Evolutionary conservation across 1,140 invertebrate genomes (phyloP).

Genomic region (Brachionus sp.): DNA sequence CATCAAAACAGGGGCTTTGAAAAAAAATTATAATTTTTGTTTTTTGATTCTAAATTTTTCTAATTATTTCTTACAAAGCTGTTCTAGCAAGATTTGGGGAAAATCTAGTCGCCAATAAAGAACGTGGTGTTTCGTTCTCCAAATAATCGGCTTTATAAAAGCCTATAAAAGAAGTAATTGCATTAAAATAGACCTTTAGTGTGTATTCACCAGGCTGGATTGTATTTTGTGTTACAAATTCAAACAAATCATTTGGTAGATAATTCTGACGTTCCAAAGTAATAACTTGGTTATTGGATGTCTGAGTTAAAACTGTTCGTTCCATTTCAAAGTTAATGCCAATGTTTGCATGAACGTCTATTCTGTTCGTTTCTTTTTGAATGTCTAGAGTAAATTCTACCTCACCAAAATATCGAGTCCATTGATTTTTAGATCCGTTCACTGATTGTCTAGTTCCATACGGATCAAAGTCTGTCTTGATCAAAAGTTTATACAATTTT

Average conservation of each 20-base stretch:
- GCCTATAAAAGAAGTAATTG: slow-evolving; percentile 5
- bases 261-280: background rate
- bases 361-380: slow-evolving; percentile 4
- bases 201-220: background rate
- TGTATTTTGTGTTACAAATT: background rate
- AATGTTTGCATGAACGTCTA: background rate
- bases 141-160: slow-evolving; percentile 37
- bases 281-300: background rate
- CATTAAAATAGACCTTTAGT: background rate
- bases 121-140: background rate
- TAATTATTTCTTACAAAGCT: slow-evolving; percentile 28
- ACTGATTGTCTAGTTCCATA: background rate
- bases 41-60: background rate
- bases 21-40: background rate
- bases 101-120: slow-evolving; percentile 39
- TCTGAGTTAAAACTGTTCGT: background rate
- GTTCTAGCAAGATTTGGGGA: slow-evolving; percentile 16
- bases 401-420: background rate
- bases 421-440: background rate
- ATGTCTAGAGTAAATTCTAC: background rate
- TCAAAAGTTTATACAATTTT: background rate
- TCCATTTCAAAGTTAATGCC: background rate
- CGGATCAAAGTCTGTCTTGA: slow-evolving; percentile 34
- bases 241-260: slow-evolving; percentile 28
- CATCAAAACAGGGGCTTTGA: slow-evolving; percentile 47